Evolutionary conservation across 2,888 invertebrate species (phyloP), one percentile per base, ranked within the genome.

Genomic region (Leptinotarsa peninsularis): DNA sequence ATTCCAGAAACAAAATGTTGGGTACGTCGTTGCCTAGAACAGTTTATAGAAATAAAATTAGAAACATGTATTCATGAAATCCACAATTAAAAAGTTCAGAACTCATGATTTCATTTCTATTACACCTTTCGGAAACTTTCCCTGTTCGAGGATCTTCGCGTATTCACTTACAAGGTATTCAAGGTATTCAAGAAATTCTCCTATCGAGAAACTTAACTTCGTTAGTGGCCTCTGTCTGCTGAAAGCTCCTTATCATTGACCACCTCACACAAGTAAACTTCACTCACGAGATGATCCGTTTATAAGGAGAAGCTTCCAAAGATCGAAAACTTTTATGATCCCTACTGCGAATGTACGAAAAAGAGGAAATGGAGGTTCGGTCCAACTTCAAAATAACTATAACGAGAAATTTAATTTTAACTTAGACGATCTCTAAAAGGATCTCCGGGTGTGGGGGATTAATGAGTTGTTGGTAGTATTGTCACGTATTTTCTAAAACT

Each of bases 381-480:
- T 63, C 33, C 17, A 43, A 63, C 63, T 63, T 27, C 68, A 50
- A 68, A 73, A 76, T 73, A 73, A 73, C 73, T 60, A 73, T 73
- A 76, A 73, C 72, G 75, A 76, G 69, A 75, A 72, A 75, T 75
- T 77, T 75, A 75, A 75, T 77, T 75, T 72, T 60, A 77, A 77
- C 72, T 77, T 67, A 50, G 70, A n/a, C 70, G 73, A 72, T 75
- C 72, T 75, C 75, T 56, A 63, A 23, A 68, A 71, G 67, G 73
- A 18, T 66, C 66, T 76, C 73, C 49, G 21, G 75, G 78, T 70
- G 72, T 54, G n/a, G 18, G 27, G 78, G 77, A 80, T 79, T 80
- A 81, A 80, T 80, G 76, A 74, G 74, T 78, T 75, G 74, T 81
- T 79, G 60, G 73, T 56, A 80, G 80, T 79, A 67, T 71, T 75